Evolutionary conservation across 2,797 vertebrate genomes (phyloP), one percentile per base, ranked within the genome.

Genomic region (Aselliscus stoliczkanus): DNA sequence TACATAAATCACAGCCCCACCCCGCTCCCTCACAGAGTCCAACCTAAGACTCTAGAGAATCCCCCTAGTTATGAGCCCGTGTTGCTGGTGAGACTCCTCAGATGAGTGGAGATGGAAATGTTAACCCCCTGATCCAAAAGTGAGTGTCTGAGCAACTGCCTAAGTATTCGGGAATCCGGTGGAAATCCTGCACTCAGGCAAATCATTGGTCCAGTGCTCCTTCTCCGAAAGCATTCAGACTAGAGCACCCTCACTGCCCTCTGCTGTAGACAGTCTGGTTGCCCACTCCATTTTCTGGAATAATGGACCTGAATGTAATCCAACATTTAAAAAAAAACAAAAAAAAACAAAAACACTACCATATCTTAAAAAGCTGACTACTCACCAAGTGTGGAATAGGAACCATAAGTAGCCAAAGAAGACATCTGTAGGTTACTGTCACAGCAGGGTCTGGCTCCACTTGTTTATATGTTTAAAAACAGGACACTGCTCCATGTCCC

Each of bases 321-420:
- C 95, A 93, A 37, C 17, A 64, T 86, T 88, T 0, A 20, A 54
- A 72, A 88, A 80, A 69, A 42, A 23, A 87, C 11, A 64, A 62
- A 64, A 70, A 34, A 87, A 58, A 76, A 42, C 42, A 64, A 27
- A 76, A 67, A 23, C 34, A 18, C 17, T 11, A 52, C 56, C 42
- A 25, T 34, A 15, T 81, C 58, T 95, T 85, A 80, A 82, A 75
- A 95, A 88, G 75, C 84, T 94, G 80, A 94, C 80, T 88, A 23
- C 42, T 76, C 65, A 72, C 73, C 73, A 90, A 85, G 39, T 79
- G 31, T 77, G 5, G 70, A 95, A 77, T 94, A 88, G 50, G n/a
- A 39, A 77, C 58, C 29, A 2, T 72, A 15, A 86, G 73, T 54
- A 95, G 93, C 77, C 94, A 82, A 76, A 88, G 76, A 64, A 86